Evolutionary conservation across 2,797 vertebrate genomes (phyloP).

Genomic region (Fundulus diaphanus): DNA sequence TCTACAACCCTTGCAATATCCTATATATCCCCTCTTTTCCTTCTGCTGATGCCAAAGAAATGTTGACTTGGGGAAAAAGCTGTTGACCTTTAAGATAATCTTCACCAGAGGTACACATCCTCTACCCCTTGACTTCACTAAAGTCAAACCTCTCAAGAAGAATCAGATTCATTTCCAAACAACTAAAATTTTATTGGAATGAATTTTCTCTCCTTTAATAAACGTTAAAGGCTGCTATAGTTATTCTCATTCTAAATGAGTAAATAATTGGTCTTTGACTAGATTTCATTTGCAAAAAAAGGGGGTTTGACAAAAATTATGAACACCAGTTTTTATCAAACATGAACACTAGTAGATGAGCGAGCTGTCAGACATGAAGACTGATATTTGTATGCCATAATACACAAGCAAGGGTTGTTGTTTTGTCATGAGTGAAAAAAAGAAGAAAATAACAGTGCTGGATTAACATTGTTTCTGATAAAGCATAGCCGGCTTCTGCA

Average conservation of each 20-base stretch:
- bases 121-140: neutral
- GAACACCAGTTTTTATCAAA: no score
- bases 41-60: neutral
- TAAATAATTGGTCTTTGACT: neutral
- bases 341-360: no score
- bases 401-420: slow-evolving; percentile 59
- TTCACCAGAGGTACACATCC: neutral
- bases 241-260: neutral
- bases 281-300: neutral
- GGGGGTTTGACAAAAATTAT: no score
- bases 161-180: neutral
- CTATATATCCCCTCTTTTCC: neutral
- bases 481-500: no score
- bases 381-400: no score
- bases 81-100: neutral
- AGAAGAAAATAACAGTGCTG: slow-evolving; percentile 70
- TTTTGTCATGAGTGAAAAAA: slow-evolving; percentile 71
- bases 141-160: neutral
- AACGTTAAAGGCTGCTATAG: neutral
- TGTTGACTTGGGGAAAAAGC: neutral
- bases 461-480: slow-evolving; percentile 88
- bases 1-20: neutral
- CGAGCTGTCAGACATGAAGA: no score
- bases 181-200: neutral
- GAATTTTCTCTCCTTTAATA: neutral